These are phyloP conservation scores for Calephelis perditalis DNA, from an alignment of 2,888 invertebrate species.

Conservation along the genomic window DNA sequence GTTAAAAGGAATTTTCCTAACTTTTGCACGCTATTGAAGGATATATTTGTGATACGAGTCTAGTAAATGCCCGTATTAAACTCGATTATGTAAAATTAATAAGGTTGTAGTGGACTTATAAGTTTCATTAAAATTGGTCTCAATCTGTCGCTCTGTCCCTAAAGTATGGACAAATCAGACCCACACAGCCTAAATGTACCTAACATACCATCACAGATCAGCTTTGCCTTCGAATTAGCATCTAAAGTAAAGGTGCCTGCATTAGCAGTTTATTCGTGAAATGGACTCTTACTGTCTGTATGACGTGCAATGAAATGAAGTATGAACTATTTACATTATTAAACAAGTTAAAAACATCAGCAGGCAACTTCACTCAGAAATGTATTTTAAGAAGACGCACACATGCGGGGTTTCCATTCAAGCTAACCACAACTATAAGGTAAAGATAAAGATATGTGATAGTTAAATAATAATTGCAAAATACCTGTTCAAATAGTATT, in stretches of 20 bases:
- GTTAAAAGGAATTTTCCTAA: constrained; percentile 7
- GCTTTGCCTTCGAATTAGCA: constrained; percentile 64
- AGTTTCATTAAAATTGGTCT: constrained; percentile 38
- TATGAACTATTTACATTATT: too few relatives aligned
- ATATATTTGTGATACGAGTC: constrained; percentile 17
- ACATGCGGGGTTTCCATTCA: constrained; percentile 31
- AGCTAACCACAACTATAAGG: constrained; percentile 25
- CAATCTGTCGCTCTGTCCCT: constrained; percentile 38
- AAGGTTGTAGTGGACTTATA: constrained; percentile 42
- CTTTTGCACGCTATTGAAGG: constrained; percentile 3
- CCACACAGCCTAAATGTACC: constrained; percentile 61
- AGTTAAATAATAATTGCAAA: background rate
- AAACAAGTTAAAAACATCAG: background rate
- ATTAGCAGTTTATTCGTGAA: background rate
- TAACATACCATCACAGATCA: constrained; percentile 74
- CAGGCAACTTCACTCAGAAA: constrained; percentile 8
- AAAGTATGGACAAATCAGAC: constrained; percentile 41
- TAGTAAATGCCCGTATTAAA: constrained; percentile 17
- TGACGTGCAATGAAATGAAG: too few relatives aligned
- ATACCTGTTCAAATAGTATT: background rate
- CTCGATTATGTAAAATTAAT: constrained; percentile 24
- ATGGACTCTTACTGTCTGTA: background rate
- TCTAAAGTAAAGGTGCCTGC: constrained; percentile 32
- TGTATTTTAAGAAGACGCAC: constrained; percentile 29
- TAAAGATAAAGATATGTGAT: constrained; percentile 20